These are phyloP conservation scores for Anneissia japonica DNA, from an alignment of 35 echinoderm and acorn worm genomes.

Conservation along the genomic window DNA sequence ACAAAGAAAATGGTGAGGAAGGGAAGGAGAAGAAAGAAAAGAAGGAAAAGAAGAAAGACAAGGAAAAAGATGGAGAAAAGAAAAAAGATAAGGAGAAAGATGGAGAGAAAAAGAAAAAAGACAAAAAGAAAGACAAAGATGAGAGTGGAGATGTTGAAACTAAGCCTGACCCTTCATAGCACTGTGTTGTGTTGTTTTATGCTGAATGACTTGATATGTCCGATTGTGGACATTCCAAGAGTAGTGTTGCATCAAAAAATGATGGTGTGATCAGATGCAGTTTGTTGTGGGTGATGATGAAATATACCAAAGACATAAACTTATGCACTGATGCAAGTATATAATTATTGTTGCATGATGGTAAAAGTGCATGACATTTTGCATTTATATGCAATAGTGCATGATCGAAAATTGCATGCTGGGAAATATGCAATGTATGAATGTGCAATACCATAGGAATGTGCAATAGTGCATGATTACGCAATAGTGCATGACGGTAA, in stretches of 20 bases:
- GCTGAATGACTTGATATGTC: too few species aligned
- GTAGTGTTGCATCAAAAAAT: too few species aligned
- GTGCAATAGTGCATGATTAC: neutral
- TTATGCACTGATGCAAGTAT: too few species aligned
- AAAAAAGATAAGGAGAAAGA: neutral
- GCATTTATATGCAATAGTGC: neutral
- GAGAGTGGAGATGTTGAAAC: neutral
- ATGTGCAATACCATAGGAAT: too few species aligned
- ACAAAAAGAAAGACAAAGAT: neutral
- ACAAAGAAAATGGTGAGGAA: neutral
- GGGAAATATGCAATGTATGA: neutral
- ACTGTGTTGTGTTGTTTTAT: neutral
- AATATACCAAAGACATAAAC: neutral
- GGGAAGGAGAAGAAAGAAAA: neutral
- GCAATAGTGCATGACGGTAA: neutral
- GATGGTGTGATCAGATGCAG: neutral
- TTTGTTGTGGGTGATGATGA: neutral
- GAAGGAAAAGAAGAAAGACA: neutral
- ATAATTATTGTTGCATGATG: too few species aligned
- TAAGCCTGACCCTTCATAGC: neutral
- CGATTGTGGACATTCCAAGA: too few species aligned
- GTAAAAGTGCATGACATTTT: too few species aligned
- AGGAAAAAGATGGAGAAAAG: neutral
- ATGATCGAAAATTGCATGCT: neutral
- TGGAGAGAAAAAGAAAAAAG: neutral